Evolutionary conservation across 2,888 invertebrate species (phyloP).

Genomic region (Pollenia griseotomentosa): DNA sequence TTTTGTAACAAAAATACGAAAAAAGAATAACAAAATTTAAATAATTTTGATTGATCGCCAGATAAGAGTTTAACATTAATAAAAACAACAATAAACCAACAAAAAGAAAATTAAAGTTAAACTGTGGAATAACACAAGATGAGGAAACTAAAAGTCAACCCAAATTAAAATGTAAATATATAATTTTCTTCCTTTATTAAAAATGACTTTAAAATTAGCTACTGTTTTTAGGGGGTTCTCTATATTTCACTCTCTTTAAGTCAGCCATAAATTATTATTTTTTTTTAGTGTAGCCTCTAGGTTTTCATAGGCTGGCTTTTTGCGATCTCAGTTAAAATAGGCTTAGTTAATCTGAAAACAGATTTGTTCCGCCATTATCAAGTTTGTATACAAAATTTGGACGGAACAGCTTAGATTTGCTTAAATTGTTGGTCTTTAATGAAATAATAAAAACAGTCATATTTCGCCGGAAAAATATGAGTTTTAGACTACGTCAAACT

Average conservation of each 20-base stretch:
- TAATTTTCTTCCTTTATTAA: conserved; percentile 3
- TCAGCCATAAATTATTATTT: neutral
- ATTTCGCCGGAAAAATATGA: no score
- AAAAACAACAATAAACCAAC: conserved; percentile 23
- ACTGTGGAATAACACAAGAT: conserved; percentile 8
- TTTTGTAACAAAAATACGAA: neutral
- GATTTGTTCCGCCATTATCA: no score
- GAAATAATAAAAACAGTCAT: no score
- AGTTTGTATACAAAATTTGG: no score
- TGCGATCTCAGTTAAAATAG: neutral
- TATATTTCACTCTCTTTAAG: neutral
- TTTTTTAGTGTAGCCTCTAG: neutral
- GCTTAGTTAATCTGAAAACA: neutral
- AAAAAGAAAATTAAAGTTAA: conserved; percentile 14
- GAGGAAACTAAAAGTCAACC: conserved; percentile 49
- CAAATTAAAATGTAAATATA: conserved; percentile 59
- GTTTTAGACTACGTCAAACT: no score
- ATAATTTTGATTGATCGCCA: conserved; percentile 82
- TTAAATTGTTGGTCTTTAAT: no score
- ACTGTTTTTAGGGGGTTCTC: conserved; percentile 41
- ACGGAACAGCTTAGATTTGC: no score
- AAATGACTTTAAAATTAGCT: conserved; percentile 47
- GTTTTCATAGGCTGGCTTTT: neutral
- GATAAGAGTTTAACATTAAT: conserved; percentile 76
- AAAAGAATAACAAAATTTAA: conserved; percentile 79